Evolutionary conservation across 2,113 vertebrate species (phyloP).

Genomic region (Sceloporus undulatus): DNA sequence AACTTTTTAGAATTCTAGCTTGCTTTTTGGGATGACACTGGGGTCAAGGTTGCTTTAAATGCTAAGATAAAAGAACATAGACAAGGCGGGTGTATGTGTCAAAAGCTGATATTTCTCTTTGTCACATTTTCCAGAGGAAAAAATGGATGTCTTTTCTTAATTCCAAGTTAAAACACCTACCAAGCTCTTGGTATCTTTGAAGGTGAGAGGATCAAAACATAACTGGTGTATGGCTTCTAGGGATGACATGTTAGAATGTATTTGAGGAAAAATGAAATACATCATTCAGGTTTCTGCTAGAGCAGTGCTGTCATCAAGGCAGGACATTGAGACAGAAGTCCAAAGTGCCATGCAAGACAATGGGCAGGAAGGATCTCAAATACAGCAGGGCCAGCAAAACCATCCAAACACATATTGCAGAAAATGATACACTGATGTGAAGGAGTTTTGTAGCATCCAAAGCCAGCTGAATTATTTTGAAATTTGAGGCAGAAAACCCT

Average conservation of each 20-base stretch:
- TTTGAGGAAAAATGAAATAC: neutral
- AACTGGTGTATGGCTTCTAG: too few relatives aligned
- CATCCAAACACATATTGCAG: neutral
- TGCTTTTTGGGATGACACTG: neutral
- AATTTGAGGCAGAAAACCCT: neutral
- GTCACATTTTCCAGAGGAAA: too few relatives aligned
- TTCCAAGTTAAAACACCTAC: neutral
- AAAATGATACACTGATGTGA: neutral
- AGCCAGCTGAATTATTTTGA: neutral
- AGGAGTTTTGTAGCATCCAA: neutral
- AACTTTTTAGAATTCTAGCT: neutral
- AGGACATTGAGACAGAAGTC: constrained; percentile 3
- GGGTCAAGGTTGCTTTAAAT: neutral
- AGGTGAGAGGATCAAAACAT: neutral
- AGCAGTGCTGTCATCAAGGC: neutral
- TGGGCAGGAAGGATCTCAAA: neutral
- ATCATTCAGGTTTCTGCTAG: neutral
- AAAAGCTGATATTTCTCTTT: neutral
- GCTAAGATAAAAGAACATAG: neutral
- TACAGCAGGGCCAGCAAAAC: too few relatives aligned
- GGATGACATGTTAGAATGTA: neutral
- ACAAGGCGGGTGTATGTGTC: neutral
- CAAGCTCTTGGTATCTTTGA: neutral
- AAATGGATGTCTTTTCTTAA: neutral
- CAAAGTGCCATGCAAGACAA: neutral